Conservation (phyloP, 2,797 vertebrate genomes). For the Eulemur coronatus region DNA sequence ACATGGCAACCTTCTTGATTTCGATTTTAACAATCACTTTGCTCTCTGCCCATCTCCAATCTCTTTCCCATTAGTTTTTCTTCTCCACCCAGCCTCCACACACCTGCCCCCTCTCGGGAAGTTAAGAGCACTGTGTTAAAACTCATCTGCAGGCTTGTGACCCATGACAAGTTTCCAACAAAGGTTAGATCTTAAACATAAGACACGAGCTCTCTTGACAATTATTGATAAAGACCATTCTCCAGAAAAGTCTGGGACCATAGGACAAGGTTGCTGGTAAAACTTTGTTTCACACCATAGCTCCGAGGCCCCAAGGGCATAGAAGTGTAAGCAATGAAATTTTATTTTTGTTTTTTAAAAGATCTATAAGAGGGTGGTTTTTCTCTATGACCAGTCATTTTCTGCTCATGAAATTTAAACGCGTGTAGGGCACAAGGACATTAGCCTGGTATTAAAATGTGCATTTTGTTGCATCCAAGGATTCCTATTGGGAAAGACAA, state of each 20-base stretch:
- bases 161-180: neutral
- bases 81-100: neutral
- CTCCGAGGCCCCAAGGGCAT: too few relatives aligned
- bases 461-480: neutral
- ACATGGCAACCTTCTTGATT: neutral
- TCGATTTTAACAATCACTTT: fast-evolving
- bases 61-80: neutral
- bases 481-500: neutral
- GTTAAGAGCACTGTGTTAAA: fast-evolving
- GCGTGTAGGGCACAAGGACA: neutral
- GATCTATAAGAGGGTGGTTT: neutral
- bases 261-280: fast-evolving
- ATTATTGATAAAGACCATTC: too few relatives aligned
- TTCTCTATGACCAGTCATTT: neutral
- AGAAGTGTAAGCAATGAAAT: neutral
- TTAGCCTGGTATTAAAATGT: neutral
- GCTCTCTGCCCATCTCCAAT: neutral
- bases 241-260: neutral
- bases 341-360: neutral
- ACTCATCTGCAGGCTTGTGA: neutral
- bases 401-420: neutral
- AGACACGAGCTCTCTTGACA: neutral
- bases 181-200: neutral
- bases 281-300: fast-evolving
- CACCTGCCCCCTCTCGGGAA: neutral